Evolutionary conservation across 2,888 invertebrate species (phyloP).

Genomic region (Capitulum mitella): DNA sequence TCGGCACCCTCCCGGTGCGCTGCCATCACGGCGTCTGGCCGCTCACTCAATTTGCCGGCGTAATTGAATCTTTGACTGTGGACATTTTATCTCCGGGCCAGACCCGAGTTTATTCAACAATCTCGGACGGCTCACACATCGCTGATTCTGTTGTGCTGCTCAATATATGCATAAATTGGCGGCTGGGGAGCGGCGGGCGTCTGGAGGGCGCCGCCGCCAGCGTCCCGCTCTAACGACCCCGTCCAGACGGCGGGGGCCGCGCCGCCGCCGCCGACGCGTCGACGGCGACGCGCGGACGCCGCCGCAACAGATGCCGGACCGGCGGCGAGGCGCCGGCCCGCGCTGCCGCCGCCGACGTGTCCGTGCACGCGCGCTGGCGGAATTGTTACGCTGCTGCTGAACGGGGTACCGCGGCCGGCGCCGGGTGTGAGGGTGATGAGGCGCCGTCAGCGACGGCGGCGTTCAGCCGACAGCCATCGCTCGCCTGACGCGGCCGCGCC

Average conservation of each 20-base stretch:
- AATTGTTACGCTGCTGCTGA: too few species aligned
- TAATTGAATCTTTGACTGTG: slow-evolving; percentile 23
- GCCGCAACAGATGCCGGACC: background rate
- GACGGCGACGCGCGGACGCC: background rate
- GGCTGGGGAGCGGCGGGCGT: background rate
- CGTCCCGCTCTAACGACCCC: background rate
- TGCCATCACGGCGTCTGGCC: background rate
- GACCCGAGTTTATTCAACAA: slow-evolving; percentile 17
- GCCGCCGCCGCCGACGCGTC: too few species aligned
- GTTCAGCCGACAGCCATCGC: background rate
- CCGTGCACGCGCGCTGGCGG: background rate
- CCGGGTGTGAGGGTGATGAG: background rate
- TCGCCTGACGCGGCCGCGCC: too few species aligned
- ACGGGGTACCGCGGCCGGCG: too few species aligned
- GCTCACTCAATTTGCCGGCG: slow-evolving; percentile 15
- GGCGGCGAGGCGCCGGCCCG: too few species aligned
- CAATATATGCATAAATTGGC: slow-evolving; percentile 21
- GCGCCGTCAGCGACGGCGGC: background rate
- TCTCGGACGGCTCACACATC: background rate
- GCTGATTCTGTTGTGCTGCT: slow-evolving; percentile 14
- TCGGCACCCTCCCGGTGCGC: background rate
- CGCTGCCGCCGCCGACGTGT: background rate
- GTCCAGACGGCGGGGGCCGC: slow-evolving; percentile 3
- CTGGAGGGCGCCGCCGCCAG: background rate
- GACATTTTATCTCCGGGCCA: slow-evolving; percentile 18